Evolutionary conservation across 1,140 invertebrate species (phyloP).

Genomic region (Brachionus paranguensis): DNA sequence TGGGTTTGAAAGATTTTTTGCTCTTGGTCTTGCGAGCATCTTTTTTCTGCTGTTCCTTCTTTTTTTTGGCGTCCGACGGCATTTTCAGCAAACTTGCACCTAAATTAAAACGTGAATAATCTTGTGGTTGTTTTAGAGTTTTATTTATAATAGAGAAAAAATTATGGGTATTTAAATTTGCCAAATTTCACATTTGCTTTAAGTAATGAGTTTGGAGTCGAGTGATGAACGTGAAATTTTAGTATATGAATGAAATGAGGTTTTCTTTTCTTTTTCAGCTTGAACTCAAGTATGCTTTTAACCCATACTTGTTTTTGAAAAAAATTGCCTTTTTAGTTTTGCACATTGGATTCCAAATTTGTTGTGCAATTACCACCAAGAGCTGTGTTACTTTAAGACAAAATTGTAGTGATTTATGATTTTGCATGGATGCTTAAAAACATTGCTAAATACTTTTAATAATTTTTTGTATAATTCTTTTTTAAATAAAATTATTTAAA

Average conservation of each 20-base stretch:
- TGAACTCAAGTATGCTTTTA: neutral
- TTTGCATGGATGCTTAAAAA: neutral
- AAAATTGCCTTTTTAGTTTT: neutral
- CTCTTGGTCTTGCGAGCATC: neutral
- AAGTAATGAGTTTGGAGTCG: neutral
- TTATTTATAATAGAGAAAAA: conserved; percentile 3
- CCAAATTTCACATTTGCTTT: neutral
- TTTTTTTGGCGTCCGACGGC: conserved; percentile 39
- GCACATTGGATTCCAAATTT: neutral
- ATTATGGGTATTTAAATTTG: neutral
- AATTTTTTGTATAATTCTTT: too few relatives aligned
- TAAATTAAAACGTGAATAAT: neutral
- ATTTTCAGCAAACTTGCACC: neutral
- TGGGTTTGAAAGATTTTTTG: neutral
- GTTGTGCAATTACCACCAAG: neutral
- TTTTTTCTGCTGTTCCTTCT: conserved; percentile 39
- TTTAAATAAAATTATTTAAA: too few relatives aligned
- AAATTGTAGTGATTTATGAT: neutral
- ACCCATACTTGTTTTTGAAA: neutral
- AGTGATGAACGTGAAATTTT: neutral
- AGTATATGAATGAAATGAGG: neutral
- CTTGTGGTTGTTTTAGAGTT: neutral
- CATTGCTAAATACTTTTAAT: neutral
- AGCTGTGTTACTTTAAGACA: neutral
- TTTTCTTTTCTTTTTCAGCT: neutral